Percentiles rank a stretch among this genome's conserved stretches.
These are phyloP conservation scores for Trichosurus vulpecula DNA, from an alignment of 2,797 vertebrate genomes.

Conservation along the genomic window DNA sequence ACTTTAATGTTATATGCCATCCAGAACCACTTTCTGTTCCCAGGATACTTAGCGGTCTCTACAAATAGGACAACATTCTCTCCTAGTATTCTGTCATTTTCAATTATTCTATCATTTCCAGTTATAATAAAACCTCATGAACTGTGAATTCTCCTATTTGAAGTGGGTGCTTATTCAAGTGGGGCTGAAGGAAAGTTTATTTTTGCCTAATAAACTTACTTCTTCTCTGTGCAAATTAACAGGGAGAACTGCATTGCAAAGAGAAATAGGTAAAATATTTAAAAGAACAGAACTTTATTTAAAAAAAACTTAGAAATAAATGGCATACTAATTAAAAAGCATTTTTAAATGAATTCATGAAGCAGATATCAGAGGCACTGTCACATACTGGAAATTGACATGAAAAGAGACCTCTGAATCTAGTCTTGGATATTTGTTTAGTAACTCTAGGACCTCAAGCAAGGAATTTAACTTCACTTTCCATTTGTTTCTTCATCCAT, in stretches of 20 bases:
- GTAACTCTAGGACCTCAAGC: background rate
- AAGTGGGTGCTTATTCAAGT: background rate
- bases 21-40: background rate
- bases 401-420: background rate
- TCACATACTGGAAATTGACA: background rate
- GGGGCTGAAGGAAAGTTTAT: background rate
- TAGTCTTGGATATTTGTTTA: background rate
- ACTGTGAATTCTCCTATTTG: background rate
- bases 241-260: background rate
- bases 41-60: background rate
- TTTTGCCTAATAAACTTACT: background rate
- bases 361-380: background rate
- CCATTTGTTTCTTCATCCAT: background rate
- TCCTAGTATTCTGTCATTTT: background rate
- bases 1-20: background rate
- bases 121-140: background rate
- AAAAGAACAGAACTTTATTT: background rate
- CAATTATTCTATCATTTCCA: background rate
- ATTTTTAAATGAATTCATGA: background rate
- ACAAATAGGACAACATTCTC: background rate
- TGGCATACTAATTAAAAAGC: background rate
- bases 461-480: background rate
- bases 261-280: background rate
- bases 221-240: background rate
- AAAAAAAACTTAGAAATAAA: background rate